phyloP scores from a whole-genome alignment of 2,113 vertebrate species.

The Lichenostomus cassidix region DNA sequence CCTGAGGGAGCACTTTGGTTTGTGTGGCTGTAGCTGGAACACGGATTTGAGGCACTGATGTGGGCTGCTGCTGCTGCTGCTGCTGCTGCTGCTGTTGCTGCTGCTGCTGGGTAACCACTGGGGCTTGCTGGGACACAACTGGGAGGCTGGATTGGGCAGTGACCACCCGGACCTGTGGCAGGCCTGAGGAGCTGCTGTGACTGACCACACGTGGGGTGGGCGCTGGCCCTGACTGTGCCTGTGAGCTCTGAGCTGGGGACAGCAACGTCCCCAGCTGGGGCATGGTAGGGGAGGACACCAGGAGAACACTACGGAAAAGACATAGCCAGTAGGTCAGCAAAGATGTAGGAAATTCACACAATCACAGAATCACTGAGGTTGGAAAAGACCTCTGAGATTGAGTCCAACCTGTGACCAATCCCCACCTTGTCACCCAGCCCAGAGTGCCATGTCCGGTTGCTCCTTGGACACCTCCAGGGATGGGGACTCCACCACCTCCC shows the following conservation, averaged over 20 bases:
- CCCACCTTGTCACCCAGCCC: neutral
- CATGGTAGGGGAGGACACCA: constrained; percentile 90
- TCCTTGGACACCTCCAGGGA: neutral
- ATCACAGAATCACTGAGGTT: neutral
- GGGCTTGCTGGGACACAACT: constrained; percentile 75
- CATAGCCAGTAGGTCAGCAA: neutral
- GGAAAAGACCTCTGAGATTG: neutral
- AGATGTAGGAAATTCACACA: neutral
- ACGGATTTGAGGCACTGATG: constrained; percentile 84
- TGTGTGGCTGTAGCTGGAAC: constrained; percentile 83
- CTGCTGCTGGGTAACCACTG: constrained; percentile 63
- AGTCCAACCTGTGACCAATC: neutral
- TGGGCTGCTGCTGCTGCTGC: constrained; percentile 75
- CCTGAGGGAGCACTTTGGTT: constrained; percentile 89
- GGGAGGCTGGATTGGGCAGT: constrained; percentile 82
- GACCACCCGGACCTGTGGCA: constrained; percentile 92
- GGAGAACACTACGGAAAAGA: constrained; percentile 80
- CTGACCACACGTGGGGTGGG: constrained; percentile 76
- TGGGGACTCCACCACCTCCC: neutral
- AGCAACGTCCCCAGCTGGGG: constrained; percentile 90
- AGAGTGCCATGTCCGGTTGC: neutral
- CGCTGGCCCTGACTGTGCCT: constrained; percentile 72
- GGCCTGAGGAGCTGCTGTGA: constrained; percentile 79
- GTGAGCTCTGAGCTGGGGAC: constrained; percentile 77
- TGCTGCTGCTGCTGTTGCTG: constrained; percentile 23